phyloP scores from a whole-genome alignment of 1,140 invertebrate genomes.

The Rhysida immarginata region DNA sequence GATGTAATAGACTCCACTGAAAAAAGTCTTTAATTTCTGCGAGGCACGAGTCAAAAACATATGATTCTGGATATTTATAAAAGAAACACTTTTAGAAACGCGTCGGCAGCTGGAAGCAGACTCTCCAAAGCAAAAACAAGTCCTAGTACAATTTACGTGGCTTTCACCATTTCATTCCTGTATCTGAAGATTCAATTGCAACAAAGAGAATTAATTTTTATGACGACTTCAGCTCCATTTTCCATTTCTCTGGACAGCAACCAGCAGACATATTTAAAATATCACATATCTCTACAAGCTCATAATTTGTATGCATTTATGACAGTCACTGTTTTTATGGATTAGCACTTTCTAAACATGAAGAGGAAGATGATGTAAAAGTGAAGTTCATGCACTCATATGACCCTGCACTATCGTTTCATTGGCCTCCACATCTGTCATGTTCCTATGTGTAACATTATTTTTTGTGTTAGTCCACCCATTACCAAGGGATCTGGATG shows the following conservation, averaged over 20 bases:
- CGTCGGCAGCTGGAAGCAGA: neutral
- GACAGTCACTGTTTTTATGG: neutral
- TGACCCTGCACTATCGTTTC: neutral
- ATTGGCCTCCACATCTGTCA: neutral
- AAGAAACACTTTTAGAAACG: neutral
- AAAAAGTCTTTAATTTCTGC: neutral
- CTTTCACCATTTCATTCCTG: neutral
- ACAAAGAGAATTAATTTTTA: neutral
- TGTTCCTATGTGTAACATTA: neutral
- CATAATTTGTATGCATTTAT: neutral
- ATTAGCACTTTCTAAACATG: neutral
- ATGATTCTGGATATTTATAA: neutral
- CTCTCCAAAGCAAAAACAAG: neutral
- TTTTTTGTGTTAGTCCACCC: neutral
- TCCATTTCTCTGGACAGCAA: neutral
- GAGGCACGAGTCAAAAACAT: neutral
- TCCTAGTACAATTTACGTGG: neutral
- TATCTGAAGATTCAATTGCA: neutral
- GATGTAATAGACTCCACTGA: neutral
- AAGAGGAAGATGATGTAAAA: neutral
- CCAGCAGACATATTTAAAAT: neutral
- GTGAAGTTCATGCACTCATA: neutral
- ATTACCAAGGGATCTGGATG: neutral
- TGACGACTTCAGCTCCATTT: neutral
- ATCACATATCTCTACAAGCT: neutral